A percentile compares a stretch with the other conserved stretches of the same genome.
Conservation (phyloP, 1,140 invertebrate species). For the Ips typographus region DNA sequence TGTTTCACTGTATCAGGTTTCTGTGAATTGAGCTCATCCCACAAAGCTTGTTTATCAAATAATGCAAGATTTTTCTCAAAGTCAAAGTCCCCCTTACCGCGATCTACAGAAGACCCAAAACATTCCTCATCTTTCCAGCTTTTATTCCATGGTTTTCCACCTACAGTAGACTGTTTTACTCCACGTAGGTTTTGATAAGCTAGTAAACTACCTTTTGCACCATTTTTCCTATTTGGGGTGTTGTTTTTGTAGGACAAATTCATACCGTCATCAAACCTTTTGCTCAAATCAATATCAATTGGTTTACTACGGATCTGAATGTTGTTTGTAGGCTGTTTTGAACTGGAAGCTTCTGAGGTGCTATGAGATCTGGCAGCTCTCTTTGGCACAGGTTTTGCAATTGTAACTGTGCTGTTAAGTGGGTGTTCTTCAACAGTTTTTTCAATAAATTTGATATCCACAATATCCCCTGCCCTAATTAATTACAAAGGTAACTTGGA, state of each 20-base stretch:
- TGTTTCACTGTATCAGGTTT: slow-evolving; percentile 66
- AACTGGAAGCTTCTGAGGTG: slow-evolving; percentile 54
- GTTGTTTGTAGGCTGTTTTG: slow-evolving; percentile 48
- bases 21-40: slow-evolving; percentile 72
- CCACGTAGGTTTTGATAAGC: slow-evolving; percentile 2
- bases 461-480: slow-evolving; percentile 61
- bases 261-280: slow-evolving; percentile 32
- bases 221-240: slow-evolving; percentile 53
- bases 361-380: slow-evolving; percentile 54
- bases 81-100: slow-evolving; percentile 77
- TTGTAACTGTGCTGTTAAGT: slow-evolving; percentile 56
- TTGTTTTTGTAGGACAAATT: slow-evolving; percentile 43
- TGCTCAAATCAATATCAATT: slow-evolving; percentile 45
- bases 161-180: background rate
- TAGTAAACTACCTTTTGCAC: slow-evolving; percentile 44
- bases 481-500: background rate
- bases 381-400: slow-evolving; percentile 60
- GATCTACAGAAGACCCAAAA: slow-evolving; percentile 58
- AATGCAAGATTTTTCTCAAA: slow-evolving; percentile 91
- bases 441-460: slow-evolving; percentile 63
- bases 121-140: slow-evolving; percentile 55
- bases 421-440: slow-evolving; percentile 48
- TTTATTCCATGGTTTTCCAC: slow-evolving; percentile 40
- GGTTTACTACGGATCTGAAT: slow-evolving; percentile 44
- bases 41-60: slow-evolving; percentile 82